Evolutionary conservation across 2,888 invertebrate species (phyloP), one percentile per base, ranked within the genome.

Genomic region (Cataglyphis livida): DNA sequence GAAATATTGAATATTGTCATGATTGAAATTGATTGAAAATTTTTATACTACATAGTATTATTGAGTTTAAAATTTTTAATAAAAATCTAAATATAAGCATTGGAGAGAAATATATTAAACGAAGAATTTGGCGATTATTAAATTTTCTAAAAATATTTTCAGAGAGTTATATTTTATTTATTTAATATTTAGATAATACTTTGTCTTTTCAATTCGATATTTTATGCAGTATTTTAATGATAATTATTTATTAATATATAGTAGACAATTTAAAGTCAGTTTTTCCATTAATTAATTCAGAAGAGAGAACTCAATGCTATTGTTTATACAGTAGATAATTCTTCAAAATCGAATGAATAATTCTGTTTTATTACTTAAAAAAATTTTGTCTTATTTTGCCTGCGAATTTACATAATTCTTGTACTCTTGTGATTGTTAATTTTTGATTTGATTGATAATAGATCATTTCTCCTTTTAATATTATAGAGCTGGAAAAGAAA

Each of bases 371-470:
- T 15, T n/a, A 5, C 9, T 64, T 15, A 25, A 64, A 15, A 12
- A n/a, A 64, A 10, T 48, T 61, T 21, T 44, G 3, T 5, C n/a
- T 64, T 12, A 62, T 73, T 25, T 71, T 21, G 6, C 6, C 18
- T 5, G n/a, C 1, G 15, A 73, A 0, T 61, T 73, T 62, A 12
- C 7, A 2, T 73, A 9, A 25, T 28, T 73, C 1, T 32, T 32
- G 7, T 28, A 5, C 9, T n/a, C 0, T 41, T 28, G 4, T n/a
- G 41, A 1, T 15, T 73, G n/a, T n/a, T 12, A 28, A 28, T 28
- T 64, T 64, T 28, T 21, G 3, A 41, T 61, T 41, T 41, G n/a
- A 21, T n/a, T 9, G n/a, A 73, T 73, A 57, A 73, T 10, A 41
- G 6, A 7, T 15, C n/a, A 2, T n/a, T 64, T 61, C 18, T 18